Base-by-base conservation (phyloP, 2,888 invertebrate species). In the Keiferia lycopersicella region DNA sequence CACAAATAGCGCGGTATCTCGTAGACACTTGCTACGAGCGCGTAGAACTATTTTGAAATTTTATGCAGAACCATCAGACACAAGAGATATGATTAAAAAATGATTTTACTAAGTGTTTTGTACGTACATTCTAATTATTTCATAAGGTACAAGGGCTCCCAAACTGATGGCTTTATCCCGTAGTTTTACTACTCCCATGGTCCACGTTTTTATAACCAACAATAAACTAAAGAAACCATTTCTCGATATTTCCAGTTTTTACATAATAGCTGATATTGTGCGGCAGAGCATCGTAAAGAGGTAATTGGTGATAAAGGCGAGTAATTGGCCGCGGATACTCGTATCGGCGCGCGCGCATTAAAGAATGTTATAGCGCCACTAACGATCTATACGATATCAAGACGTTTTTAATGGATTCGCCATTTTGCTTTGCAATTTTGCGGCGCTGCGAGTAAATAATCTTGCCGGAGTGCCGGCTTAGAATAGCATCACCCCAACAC, bases 251-350 rank as follows among this genome's bases (percentile, higher is more conserved):
- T 30, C n/a, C 26, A 14, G 30, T 56, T 56, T 75, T 74, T 72
- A 71, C 69, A 72, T 73, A 76, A 74, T 75, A 75, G 74, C 74
- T 72, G 74, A 71, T 72, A 76, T 75, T 72, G 75, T 74, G 72
- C 75, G n/a, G 65, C 72, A 73, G 80, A 73, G 79, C 83, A 86
- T 85, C 86, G 86, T 87, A 87, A 87, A 87, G 78, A 78, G 81
- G 79, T 86, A 85, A 87, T 87, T 86, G 87, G 86, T 86, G 84
- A 83, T 87, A 87, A 86, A 85, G 75, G 72, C 79, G 75, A 70
- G 77, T 86, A 86, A 86, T 86, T 87, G 87, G 84, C 74, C 75
- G 73, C 80, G 79, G 80, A 78, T 87, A 8, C 34, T 4, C 4
- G 34, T 34, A 88, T 88, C 88, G 88, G 76, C 76, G 82, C 77